Evolutionary conservation across 2,113 vertebrate genomes (phyloP).

Genomic region (Conger conger): DNA sequence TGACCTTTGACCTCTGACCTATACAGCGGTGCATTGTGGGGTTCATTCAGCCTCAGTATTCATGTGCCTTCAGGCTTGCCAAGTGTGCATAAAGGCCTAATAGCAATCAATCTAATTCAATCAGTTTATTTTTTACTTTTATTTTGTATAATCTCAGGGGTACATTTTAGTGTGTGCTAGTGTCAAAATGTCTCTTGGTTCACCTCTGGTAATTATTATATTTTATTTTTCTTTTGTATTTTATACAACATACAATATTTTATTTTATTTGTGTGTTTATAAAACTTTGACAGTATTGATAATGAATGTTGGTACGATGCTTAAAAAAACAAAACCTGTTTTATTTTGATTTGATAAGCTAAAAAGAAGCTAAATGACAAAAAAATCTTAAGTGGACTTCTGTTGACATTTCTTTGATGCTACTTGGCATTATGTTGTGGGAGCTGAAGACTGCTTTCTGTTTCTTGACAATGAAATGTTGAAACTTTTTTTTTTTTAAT

Average conservation of each 20-base stretch:
- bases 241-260: constrained; percentile 67
- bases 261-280: constrained; percentile 76
- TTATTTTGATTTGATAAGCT: constrained; percentile 67
- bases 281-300: constrained; percentile 68
- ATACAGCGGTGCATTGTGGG: neutral
- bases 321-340: constrained; percentile 48
- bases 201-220: constrained; percentile 64
- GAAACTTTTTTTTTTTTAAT: constrained; percentile 29
- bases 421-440: constrained; percentile 61
- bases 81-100: constrained; percentile 51
- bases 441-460: constrained; percentile 46
- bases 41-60: neutral
- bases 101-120: constrained; percentile 44
- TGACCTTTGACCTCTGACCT: neutral
- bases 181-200: constrained; percentile 64
- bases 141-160: constrained; percentile 73
- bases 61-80: constrained; percentile 71
- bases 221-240: constrained; percentile 66
- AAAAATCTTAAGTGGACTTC: constrained; percentile 53
- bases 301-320: constrained; percentile 71
- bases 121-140: constrained; percentile 33
- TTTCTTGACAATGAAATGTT: constrained; percentile 35
- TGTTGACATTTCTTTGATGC: constrained; percentile 47
- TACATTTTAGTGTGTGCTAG: constrained; percentile 60
- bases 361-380: constrained; percentile 56